Evolutionary conservation across 2,888 invertebrate species (phyloP).

Genomic region (Eubasilissa splendida): DNA sequence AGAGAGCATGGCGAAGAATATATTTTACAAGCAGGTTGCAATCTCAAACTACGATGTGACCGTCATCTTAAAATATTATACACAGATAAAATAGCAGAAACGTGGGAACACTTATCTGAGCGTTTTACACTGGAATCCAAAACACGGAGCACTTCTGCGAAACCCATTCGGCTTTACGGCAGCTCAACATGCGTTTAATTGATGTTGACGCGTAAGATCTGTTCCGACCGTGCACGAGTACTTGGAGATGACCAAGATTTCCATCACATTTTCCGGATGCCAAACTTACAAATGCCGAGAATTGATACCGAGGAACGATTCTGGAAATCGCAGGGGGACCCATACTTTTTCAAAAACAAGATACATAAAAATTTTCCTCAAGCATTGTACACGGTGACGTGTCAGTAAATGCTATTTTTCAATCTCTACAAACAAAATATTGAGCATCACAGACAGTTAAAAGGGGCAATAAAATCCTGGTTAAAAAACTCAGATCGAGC

Average conservation of each 20-base stretch:
- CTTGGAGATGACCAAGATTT: not conserved
- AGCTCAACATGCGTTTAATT: slow-evolving; percentile 2
- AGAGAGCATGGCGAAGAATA: too few relatives aligned
- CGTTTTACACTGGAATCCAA: slow-evolving; percentile 14
- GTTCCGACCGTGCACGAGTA: not conserved
- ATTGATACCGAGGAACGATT: too few relatives aligned
- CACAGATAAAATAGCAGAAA: slow-evolving; percentile 17
- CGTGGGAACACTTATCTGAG: slow-evolving; percentile 10
- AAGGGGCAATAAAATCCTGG: too few relatives aligned
- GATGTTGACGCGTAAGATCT: slow-evolving; percentile 13
- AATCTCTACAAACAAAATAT: too few relatives aligned
- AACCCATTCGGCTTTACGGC: not conserved
- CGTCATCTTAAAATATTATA: not conserved
- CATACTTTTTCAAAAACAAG: not conserved
- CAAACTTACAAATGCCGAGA: not conserved
- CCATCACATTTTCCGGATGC: slow-evolving; percentile 9
- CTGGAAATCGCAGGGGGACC: not conserved
- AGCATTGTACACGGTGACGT: too few relatives aligned
- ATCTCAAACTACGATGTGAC: not conserved
- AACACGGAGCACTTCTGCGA: slow-evolving; percentile 7
- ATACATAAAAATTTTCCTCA: not conserved
- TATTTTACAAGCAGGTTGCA: not conserved
- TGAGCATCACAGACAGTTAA: too few relatives aligned
- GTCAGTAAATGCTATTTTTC: too few relatives aligned
- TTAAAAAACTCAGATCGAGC: too few relatives aligned